These are phyloP conservation scores for Chiridota heheva DNA, from an alignment of 35 echinoderm and acorn worm genomes.

Conservation along the genomic window DNA sequence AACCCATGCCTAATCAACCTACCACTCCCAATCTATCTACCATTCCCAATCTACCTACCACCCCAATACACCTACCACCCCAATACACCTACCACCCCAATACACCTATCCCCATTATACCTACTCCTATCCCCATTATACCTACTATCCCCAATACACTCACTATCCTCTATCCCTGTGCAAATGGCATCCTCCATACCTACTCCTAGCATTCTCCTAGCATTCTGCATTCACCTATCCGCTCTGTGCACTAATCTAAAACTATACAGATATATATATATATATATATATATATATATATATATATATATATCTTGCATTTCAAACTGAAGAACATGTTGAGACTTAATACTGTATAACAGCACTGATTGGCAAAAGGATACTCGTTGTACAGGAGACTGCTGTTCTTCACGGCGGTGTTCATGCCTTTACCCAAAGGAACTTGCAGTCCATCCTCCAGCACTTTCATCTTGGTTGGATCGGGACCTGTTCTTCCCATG, in stretches of 20 bases:
- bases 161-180: no score
- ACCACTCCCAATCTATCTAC: no score
- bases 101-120: no score
- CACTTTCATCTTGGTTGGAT: conserved; percentile 33
- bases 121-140: no score
- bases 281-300: neutral
- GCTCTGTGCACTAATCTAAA: neutral
- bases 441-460: conserved; percentile 63
- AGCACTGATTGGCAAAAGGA: conserved; percentile 49
- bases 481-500: conserved; percentile 68
- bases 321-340: no score
- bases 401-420: conserved; percentile 5
- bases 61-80: no score
- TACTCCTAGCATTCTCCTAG: neutral
- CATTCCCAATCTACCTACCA: no score
- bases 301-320: neutral
- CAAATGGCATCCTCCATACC: neutral
- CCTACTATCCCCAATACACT: no score
- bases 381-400: conserved; percentile 97
- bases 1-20: no score
- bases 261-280: neutral
- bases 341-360: neutral
- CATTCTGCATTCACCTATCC: neutral
- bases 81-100: no score
- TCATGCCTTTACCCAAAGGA: conserved; percentile 55